A percentile compares a stretch with the other conserved stretches of the same genome.
Conservation (phyloP, 2,797 vertebrate genomes). For the Hoplostethus mediterraneus region DNA sequence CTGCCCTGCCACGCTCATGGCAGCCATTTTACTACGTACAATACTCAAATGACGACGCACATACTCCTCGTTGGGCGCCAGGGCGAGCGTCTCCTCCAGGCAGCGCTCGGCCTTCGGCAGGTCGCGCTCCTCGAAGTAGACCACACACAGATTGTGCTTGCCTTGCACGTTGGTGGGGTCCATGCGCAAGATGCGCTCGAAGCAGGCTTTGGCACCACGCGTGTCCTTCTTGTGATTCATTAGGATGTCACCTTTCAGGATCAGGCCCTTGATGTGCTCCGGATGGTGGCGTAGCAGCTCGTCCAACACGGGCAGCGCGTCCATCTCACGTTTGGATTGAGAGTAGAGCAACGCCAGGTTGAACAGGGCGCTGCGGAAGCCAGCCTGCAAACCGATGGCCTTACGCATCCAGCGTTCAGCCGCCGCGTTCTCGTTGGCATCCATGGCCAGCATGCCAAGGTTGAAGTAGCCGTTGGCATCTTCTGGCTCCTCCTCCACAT, state of each 20-base stretch:
- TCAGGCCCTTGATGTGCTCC: conserved; percentile 96
- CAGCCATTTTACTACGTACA: conserved; percentile 94
- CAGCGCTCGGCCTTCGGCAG: conserved; percentile 92
- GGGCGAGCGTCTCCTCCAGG: conserved; percentile 91
- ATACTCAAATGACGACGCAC: conserved; percentile 94
- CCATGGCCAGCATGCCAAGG: conserved; percentile 99
- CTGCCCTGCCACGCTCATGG: conserved; percentile 83
- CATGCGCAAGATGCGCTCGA: conserved; percentile 91
- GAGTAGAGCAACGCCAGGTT: conserved; percentile 97
- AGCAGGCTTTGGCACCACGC: conserved; percentile 91
- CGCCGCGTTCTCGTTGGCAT: conserved; percentile 90
- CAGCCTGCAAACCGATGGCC: conserved; percentile 91
- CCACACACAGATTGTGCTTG: conserved; percentile 98
- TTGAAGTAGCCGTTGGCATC: conserved; percentile 99
- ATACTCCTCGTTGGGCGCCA: conserved; percentile 97
- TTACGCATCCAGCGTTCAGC: conserved; percentile 97
- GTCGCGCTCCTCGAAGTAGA: conserved; percentile 96
- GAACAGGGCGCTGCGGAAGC: conserved; percentile 96
- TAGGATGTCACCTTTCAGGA: conserved; percentile 97
- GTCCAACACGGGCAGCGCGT: conserved; percentile 92
- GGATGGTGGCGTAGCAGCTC: conserved; percentile 93
- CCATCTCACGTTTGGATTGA: conserved; percentile 91
- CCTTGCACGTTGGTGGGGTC: conserved; percentile 97
- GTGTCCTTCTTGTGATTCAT: conserved; percentile 99
- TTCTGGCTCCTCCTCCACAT: conserved; percentile 93